Conservation (phyloP, 2,113 vertebrate species). For the Corythoichthys haematopterus region DNA sequence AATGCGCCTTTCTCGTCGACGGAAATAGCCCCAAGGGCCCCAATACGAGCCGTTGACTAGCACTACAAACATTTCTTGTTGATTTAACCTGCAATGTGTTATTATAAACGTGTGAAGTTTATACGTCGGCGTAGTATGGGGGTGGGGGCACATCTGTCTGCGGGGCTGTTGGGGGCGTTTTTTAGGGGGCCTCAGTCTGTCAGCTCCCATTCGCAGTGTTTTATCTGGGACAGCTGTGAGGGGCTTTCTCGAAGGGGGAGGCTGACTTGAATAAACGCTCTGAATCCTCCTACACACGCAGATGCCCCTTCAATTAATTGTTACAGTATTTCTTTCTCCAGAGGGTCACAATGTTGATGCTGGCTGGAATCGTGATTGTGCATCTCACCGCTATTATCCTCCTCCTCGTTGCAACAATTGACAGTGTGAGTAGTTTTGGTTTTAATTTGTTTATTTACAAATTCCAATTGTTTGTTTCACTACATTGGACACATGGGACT, state of each 20-base stretch:
- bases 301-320: neutral
- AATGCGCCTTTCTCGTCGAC: constrained; percentile 51
- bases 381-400: constrained; percentile 72
- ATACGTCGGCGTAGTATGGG: neutral
- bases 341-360: constrained; percentile 69
- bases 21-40: constrained; percentile 17
- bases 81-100: neutral
- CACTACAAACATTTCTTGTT: neutral
- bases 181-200: constrained; percentile 1
- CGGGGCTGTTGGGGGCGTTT: constrained; percentile 5
- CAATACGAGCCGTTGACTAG: neutral
- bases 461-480: neutral
- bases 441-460: neutral
- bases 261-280: constrained; percentile 12
- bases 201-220: constrained; percentile 6
- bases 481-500: neutral
- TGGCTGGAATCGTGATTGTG: constrained; percentile 71
- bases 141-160: constrained; percentile 5
- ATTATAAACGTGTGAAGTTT: neutral
- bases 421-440: constrained; percentile 64
- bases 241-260: constrained; percentile 4
- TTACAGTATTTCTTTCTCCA: constrained; percentile 36
- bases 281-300: constrained; percentile 18
- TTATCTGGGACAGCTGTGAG: constrained; percentile 15
- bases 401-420: constrained; percentile 73